Conservation (phyloP, 2,888 invertebrate species). For the Clunio marinus region DNA sequence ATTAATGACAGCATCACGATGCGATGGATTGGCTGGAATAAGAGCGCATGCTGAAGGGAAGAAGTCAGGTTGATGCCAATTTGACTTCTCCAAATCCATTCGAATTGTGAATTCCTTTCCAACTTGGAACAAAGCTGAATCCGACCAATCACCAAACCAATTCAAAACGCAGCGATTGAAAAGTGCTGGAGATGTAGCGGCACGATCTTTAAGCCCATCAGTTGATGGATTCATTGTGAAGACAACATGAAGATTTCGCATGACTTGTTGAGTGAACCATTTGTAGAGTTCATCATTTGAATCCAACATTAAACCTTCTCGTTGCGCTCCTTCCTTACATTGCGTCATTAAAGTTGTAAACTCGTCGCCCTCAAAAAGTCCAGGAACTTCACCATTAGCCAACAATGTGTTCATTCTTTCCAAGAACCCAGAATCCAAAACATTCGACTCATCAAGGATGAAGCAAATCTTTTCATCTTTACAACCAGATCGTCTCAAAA, state of each 20-base stretch:
- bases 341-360: conserved; percentile 99
- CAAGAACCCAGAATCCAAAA: conserved; percentile 95
- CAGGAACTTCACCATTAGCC: conserved; percentile 96
- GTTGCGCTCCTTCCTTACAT: conserved; percentile 97
- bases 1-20: conserved; percentile 97
- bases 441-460: conserved; percentile 98
- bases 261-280: conserved; percentile 99
- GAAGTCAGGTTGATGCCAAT: conserved; percentile 81
- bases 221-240: conserved; percentile 99
- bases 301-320: conserved; percentile 97
- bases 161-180: conserved; percentile 99
- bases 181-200: conserved; percentile 96
- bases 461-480: conserved; percentile 99
- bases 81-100: conserved; percentile 85
- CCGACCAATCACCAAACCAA: conserved; percentile 99
- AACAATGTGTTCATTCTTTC: conserved; percentile 98
- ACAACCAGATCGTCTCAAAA: conserved; percentile 79
- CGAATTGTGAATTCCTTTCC: conserved; percentile 95
- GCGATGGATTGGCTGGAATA: conserved; percentile 69
- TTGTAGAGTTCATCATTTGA: conserved; percentile 98
- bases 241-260: conserved; percentile 98
- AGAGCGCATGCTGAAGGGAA: conserved; percentile 84
- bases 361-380: conserved; percentile 93
- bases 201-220: conserved; percentile 95
- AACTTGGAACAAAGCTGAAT: conserved; percentile 89